Evolutionary conservation across 2,888 invertebrate genomes (phyloP).

Genomic region (Drosophila mercatorum): DNA sequence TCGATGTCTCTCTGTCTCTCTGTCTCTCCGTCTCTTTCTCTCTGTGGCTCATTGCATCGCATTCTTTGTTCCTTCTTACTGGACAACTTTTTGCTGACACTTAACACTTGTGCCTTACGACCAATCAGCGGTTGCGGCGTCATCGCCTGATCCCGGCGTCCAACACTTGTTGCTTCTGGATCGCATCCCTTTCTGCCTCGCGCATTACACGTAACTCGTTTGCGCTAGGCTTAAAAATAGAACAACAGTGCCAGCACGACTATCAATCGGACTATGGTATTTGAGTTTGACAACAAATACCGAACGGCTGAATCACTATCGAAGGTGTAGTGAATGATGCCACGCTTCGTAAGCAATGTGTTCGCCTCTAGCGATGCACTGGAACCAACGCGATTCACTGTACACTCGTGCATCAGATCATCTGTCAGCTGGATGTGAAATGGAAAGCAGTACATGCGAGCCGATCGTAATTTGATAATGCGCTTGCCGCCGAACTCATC

Average conservation of each 20-base stretch:
- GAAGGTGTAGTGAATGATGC: constrained; percentile 51
- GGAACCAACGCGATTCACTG: constrained; percentile 18
- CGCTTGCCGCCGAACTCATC: constrained; percentile 6
- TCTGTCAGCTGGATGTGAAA: constrained; percentile 64
- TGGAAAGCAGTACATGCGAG: constrained; percentile 55
- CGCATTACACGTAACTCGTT: not conserved
- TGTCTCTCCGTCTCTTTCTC: not conserved
- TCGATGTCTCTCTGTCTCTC: not conserved
- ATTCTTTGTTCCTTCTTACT: not conserved
- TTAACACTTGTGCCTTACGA: too few relatives aligned
- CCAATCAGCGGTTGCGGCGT: too few relatives aligned
- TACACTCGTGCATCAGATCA: constrained; percentile 56
- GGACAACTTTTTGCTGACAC: not conserved
- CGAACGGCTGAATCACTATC: constrained; percentile 14
- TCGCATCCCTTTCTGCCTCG: not conserved
- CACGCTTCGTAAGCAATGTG: constrained; percentile 11
- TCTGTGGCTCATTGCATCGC: not conserved
- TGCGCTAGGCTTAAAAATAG: not conserved
- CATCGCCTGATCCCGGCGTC: not conserved
- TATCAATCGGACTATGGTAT: not conserved
- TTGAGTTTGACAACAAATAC: not conserved
- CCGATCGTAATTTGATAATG: constrained; percentile 22
- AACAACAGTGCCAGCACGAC: not conserved
- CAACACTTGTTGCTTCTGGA: not conserved
- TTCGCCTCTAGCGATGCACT: not conserved